Percentiles rank a stretch among this genome's conserved stretches.
Evolutionary conservation across 2,797 vertebrate species (phyloP).

Genomic region (Premnoplex brunnescens): DNA sequence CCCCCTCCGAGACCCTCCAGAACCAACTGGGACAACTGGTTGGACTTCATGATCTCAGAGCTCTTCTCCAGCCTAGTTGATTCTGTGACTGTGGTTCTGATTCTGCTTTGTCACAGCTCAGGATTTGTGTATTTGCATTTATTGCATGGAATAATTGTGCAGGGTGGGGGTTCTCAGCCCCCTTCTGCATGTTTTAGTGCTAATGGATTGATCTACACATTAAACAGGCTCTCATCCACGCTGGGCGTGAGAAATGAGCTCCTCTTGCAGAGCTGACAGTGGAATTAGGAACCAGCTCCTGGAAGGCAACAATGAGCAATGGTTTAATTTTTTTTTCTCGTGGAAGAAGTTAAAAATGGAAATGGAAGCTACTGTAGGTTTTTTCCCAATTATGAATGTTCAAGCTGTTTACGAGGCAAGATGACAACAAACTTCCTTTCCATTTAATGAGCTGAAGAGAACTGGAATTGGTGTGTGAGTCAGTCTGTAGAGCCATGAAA

Average conservation of each 20-base stretch:
- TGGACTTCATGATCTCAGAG: neutral
- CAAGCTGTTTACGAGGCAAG: neutral
- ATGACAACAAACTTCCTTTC: neutral
- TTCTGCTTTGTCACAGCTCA: fast-evolving
- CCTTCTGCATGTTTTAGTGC: neutral
- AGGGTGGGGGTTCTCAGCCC: neutral
- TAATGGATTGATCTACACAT: neutral
- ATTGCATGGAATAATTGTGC: fast-evolving
- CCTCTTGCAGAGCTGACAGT: neutral
- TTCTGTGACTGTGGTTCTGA: neutral
- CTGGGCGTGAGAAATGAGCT: neutral
- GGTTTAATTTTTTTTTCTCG: neutral
- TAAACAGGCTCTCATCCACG: neutral
- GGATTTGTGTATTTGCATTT: fast-evolving
- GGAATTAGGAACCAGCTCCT: neutral
- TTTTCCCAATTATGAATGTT: neutral
- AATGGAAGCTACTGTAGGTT: neutral
- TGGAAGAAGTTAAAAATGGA: slow-evolving; percentile 6
- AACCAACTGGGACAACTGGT: fast-evolving
- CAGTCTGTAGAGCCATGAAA: neutral
- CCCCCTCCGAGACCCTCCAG: neutral
- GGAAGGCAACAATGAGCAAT: neutral
- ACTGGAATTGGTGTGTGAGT: neutral
- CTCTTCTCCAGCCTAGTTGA: neutral
- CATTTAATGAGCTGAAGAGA: slow-evolving; percentile 25